Conservation (phyloP, 2,797 vertebrate species). For the Paedocypris micromegethes region DNA sequence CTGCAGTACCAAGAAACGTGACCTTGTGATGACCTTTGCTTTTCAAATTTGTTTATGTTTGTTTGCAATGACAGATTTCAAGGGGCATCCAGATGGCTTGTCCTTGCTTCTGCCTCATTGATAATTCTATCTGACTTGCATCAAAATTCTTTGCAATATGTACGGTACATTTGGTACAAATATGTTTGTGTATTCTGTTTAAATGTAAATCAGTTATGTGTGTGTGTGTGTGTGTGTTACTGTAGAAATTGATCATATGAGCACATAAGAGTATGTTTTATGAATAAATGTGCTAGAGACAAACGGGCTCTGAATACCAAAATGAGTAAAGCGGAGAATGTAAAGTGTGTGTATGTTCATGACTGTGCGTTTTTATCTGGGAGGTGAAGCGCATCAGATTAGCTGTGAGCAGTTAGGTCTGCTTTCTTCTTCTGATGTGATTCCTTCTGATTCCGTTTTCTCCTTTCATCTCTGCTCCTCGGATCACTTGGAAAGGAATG, state of each 20-base stretch:
- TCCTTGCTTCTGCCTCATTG: constrained; percentile 5
- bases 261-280: too few species aligned
- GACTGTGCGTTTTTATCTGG: constrained; percentile 17
- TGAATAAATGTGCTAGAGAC: too few species aligned
- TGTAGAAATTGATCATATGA: too few species aligned
- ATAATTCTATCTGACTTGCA: constrained; percentile 16
- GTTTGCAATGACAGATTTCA: constrained; percentile 10
- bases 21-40: constrained; percentile 9
- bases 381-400: constrained; percentile 12
- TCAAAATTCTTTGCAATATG: too few species aligned
- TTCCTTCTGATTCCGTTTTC: constrained; percentile 28
- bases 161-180: too few species aligned
- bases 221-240: too few species aligned
- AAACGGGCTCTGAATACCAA: not conserved
- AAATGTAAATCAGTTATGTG: too few species aligned
- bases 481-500: constrained; percentile 7
- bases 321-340: constrained; percentile 4
- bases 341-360: constrained; percentile 11
- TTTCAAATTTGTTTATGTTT: constrained; percentile 6
- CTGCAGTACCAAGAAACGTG: not conserved
- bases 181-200: too few species aligned
- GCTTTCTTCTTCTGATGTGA: constrained; percentile 17
- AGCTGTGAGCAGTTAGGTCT: constrained; percentile 26
- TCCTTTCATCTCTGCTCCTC: not conserved
- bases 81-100: constrained; percentile 9